Evolutionary conservation across 1,140 invertebrate species (phyloP).

Genomic region (Meloidogyne chitwoodi): DNA sequence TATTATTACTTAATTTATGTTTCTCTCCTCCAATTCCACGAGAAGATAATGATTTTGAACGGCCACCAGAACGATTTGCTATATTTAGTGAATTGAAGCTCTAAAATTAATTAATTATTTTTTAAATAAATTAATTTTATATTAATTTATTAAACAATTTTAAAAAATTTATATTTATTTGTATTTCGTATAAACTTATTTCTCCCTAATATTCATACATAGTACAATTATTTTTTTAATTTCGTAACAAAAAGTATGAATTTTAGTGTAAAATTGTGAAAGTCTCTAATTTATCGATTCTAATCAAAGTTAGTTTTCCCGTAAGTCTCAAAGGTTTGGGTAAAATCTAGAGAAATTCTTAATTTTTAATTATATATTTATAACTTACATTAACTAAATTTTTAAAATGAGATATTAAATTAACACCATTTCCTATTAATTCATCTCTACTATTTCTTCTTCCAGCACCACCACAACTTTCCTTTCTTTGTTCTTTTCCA

Average conservation of each 20-base stretch:
- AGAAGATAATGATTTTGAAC: constrained; percentile 14
- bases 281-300: too few species aligned
- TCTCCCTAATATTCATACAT: too few species aligned
- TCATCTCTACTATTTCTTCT: constrained; percentile 9
- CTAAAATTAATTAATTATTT: constrained; percentile 13
- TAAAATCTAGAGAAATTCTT: too few species aligned
- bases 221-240: too few species aligned
- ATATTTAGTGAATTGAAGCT: constrained; percentile 14
- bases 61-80: constrained; percentile 7
- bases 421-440: constrained; percentile 1
- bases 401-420: constrained; percentile 19
- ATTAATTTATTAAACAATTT: too few species aligned
- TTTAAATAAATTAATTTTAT: neutral
- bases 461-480: neutral
- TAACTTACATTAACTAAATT: neutral
- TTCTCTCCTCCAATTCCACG: neutral
- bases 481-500: neutral
- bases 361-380: neutral
- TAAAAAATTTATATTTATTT: too few species aligned
- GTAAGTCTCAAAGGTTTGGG: too few species aligned
- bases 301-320: too few species aligned
- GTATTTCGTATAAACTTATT: too few species aligned
- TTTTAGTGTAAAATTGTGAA: too few species aligned
- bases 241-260: too few species aligned
- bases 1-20: neutral